Base-by-base conservation (phyloP, 2,888 invertebrate genomes). In the Tetheella fluctuosa region DNA sequence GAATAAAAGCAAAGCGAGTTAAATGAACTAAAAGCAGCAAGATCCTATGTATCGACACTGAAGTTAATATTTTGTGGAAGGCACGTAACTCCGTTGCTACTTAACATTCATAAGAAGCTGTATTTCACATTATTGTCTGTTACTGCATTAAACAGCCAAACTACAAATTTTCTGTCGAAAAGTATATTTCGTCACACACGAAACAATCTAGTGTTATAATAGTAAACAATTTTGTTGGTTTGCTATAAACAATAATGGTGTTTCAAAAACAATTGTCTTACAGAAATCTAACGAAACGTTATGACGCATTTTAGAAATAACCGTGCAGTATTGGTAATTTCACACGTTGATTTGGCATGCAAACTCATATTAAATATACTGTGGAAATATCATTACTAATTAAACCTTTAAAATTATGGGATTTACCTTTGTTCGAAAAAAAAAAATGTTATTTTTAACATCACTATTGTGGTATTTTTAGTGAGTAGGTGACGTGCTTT, bases 321-420 rank as follows among this genome's bases (percentile, higher is more conserved):
- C 48, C 48, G 48, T 48, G 48, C 20, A 48, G 17, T 48, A 48
- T 48, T 20, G 48, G 48, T 20, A 20, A 48, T 48, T 48, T 48
- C 48, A 48, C 48, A 48, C n/a, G 39, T 39, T 39, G 5, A 39
- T 39, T n/a, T 13, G 1, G 34, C 34, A 34, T 34, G 8, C 7
- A 30, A 30, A 2, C 1, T 30, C 7, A 28, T 6, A 28, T 28
- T 3, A 6, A 6, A 7, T 28, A 7, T 6, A 28, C 7, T 28
- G 0, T 28, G 28, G 28, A 28, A 3, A 6, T 28, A 28, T 28
- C 7, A 7, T 28, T 28, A 28, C 28, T 6, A 28, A 28, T 6
- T 3, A 28, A 28, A 28, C 28, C 28, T 28, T 28, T 28, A 28
- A 28, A 28, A 28, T 28, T 7, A 28, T 28, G 28, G 1, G 7